Conservation (phyloP, 2,113 vertebrate genomes). For the Pungitius pungitius region DNA sequence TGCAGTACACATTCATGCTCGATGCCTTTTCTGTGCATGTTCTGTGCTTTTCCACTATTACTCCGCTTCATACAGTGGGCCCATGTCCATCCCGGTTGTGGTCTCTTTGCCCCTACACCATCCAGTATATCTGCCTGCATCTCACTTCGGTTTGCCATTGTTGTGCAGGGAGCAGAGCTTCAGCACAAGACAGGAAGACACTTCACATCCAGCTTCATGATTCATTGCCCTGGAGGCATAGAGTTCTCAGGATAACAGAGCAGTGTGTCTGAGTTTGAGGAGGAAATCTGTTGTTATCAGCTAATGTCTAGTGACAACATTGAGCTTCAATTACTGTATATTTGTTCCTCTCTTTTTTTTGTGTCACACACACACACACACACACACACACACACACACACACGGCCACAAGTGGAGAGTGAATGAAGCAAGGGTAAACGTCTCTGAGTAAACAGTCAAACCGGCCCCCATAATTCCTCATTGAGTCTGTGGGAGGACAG, state of each 20-base stretch:
- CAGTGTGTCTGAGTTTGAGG: background rate
- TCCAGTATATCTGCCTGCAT: background rate
- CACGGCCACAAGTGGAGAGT: conserved; percentile 27
- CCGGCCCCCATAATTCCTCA: conserved; percentile 68
- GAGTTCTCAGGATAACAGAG: conserved; percentile 11
- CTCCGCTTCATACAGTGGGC: background rate
- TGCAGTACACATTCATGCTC: background rate
- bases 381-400: too few relatives aligned
- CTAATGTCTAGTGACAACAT: conserved; percentile 31
- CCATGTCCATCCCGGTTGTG: background rate
- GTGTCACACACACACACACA: conserved; percentile 26
- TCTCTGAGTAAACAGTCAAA: conserved; percentile 59
- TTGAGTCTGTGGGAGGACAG: conserved; percentile 64
- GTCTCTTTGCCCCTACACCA: background rate
- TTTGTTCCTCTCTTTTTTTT: conserved; percentile 8
- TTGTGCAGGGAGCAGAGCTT: conserved; percentile 20
- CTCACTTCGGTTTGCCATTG: background rate
- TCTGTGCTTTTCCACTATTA: background rate
- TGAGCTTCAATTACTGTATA: conserved; percentile 21
- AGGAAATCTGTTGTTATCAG: conserved; percentile 18
- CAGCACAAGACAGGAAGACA: conserved; percentile 25
- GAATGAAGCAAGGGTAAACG: conserved; percentile 38
- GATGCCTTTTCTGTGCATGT: background rate
- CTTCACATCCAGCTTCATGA: conserved; percentile 40
- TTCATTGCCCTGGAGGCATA: conserved; percentile 11